Evolutionary conservation across 2,888 invertebrate species (phyloP), one percentile per base, ranked within the genome.

Genomic region (Philaethria dido): DNA sequence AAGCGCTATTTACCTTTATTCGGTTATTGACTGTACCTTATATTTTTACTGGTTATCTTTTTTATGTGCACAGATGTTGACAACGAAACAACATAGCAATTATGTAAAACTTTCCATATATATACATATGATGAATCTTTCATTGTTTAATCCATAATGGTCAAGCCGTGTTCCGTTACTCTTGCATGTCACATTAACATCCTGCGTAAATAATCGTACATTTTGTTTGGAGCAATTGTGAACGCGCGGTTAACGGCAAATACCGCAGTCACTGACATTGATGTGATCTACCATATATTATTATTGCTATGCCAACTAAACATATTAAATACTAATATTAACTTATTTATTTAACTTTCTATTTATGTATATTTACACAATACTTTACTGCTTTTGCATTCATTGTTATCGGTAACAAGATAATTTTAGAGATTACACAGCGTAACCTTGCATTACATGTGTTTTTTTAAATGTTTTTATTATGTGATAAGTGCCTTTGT

Each of bases 1-100:
- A 78, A 75, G 69, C 67, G 69, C 73, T 71, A 72, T 68, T 75
- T 75, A 77, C 73, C 73, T 75, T 72, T 63, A 57, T n/a, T 13
- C 25, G 22, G 9, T 48, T 57, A 39, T 68, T 62, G 47, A 63
- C 22, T 36, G 39, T 52, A 66, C 22, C 20, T 52, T 36, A 39
- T 48, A 39, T 57, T 57, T 55, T 57, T 14, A 57, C 22, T n/a
- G 39, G 14, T 39, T 57, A 57, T 57, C 55, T 55, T 55, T 39
- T 11, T 1, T 22, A n/a, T n/a, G 9, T 42, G 39, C 9, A n/a
- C 20, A 18, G 2, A 2, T 57, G 22, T 39, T 39, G 18, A 20
- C 36, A 55, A 36, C 9, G 8, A 6, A 50, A 16, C 8, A 16
- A 11, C 29, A 29, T 9, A 52, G 11, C n/a, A 57, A 42, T 57